Percentiles rank a stretch among this genome's conserved stretches.
These are phyloP conservation scores for Phoxinus dragarum DNA, from an alignment of 2,797 vertebrate species.

Conservation along the genomic window DNA sequence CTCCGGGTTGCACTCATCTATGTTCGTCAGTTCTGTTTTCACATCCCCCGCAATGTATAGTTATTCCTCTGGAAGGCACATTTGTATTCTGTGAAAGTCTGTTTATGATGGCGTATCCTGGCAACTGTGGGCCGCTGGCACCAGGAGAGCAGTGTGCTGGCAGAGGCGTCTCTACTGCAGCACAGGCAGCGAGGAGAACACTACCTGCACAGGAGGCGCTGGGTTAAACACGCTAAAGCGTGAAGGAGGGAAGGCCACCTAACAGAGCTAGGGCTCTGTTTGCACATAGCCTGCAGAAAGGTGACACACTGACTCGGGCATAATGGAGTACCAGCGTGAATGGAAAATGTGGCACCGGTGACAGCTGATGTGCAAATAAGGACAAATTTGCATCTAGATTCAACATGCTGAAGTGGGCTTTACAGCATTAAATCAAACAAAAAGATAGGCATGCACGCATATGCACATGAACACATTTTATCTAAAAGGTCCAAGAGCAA, in stretches of 20 bases:
- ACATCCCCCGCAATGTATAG: conserved; percentile 40
- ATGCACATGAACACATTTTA: not conserved
- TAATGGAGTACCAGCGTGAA: not conserved
- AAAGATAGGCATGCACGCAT: not conserved
- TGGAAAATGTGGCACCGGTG: not conserved
- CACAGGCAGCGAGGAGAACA: conserved; percentile 32
- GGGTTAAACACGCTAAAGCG: conserved; percentile 35
- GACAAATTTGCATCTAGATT: not conserved
- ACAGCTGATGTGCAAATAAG: conserved; percentile 9
- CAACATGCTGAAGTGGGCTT: not conserved
- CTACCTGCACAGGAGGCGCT: conserved; percentile 16
- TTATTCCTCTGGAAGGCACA: conserved; percentile 46
- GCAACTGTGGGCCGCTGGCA: conserved; percentile 56
- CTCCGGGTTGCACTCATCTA: conserved; percentile 12
- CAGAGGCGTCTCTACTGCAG: conserved; percentile 38
- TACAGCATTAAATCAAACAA: not conserved
- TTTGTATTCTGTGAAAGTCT: conserved; percentile 63
- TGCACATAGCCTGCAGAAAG: conserved; percentile 23
- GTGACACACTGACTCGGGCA: conserved; percentile 1
- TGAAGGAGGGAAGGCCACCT: conserved; percentile 8
- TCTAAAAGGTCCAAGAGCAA: not conserved
- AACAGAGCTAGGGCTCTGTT: conserved; percentile 21
- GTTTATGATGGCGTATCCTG: conserved; percentile 64
- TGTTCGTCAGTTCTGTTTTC: conserved; percentile 29
- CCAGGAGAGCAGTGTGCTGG: conserved; percentile 52